Percentiles rank a stretch among this genome's conserved stretches.
These are phyloP conservation scores for Neelides sp. DNA, from an alignment of 1,140 invertebrate genomes.

Conservation along the genomic window DNA sequence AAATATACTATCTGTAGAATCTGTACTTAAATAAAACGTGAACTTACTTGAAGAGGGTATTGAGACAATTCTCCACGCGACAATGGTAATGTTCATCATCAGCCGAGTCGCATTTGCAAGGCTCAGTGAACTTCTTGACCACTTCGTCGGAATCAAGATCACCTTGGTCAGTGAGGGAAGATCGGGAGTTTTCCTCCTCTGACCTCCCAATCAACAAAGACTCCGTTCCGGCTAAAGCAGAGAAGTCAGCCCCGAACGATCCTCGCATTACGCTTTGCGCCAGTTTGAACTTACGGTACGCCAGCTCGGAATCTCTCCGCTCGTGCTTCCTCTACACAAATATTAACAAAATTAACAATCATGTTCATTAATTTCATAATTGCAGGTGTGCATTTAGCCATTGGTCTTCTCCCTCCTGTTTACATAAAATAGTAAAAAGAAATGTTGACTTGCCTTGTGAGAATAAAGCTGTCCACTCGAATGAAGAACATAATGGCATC, in stretches of 20 bases:
- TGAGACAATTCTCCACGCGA: constrained; percentile 25
- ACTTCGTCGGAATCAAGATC: constrained; percentile 26
- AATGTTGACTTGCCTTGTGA: constrained; percentile 54
- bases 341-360: neutral
- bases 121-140: constrained; percentile 27
- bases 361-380: too few relatives aligned
- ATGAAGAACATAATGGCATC: constrained; percentile 90
- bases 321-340: constrained; percentile 68
- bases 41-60: constrained; percentile 25
- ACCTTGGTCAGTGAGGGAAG: constrained; percentile 14
- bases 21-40: neutral
- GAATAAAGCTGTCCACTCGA: constrained; percentile 94
- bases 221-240: constrained; percentile 11
- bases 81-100: constrained; percentile 30
- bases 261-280: constrained; percentile 41
- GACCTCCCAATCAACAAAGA: constrained; percentile 15
- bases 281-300: constrained; percentile 64
- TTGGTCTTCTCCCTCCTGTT: too few relatives aligned
- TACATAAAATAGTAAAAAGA: too few relatives aligned
- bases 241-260: constrained; percentile 28
- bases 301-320: constrained; percentile 71
- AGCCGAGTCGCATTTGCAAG: constrained; percentile 25
- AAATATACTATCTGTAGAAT: too few relatives aligned
- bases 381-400: too few relatives aligned
- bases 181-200: constrained; percentile 28